Percentiles rank a stretch among this genome's conserved stretches.
These are phyloP conservation scores for Araneus ventricosus DNA, from an alignment of 1,140 invertebrate genomes.

Conservation along the genomic window DNA sequence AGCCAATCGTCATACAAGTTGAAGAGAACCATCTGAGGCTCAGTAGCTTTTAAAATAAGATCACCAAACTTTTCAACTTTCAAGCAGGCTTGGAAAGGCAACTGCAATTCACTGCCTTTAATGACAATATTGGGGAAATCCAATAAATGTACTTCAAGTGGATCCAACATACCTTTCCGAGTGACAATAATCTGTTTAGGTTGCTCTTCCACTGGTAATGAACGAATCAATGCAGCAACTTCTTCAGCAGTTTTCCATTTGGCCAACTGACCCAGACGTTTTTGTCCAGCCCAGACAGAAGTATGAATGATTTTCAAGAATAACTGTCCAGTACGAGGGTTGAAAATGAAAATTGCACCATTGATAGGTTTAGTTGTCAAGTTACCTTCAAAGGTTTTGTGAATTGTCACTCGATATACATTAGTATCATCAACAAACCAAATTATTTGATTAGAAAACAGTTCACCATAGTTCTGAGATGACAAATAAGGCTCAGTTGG, in stretches of 20 bases:
- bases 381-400: slow-evolving; percentile 99
- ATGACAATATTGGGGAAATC: slow-evolving; percentile 99
- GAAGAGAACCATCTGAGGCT: slow-evolving; percentile 99
- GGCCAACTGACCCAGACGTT: slow-evolving; percentile 88
- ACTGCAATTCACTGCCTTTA: slow-evolving; percentile 98
- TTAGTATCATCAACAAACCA: slow-evolving; percentile 99
- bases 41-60: slow-evolving; percentile 98
- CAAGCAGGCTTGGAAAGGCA: slow-evolving; percentile 99
- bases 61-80: slow-evolving; percentile 99
- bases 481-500: slow-evolving; percentile 99
- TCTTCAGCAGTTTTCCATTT: slow-evolving; percentile 99
- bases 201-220: slow-evolving; percentile 99
- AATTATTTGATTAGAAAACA: slow-evolving; percentile 99
- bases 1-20: slow-evolving; percentile 99
- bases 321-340: slow-evolving; percentile 99
- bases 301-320: slow-evolving; percentile 99
- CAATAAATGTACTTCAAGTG: slow-evolving; percentile 98
- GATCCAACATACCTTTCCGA: slow-evolving; percentile 99
- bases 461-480: slow-evolving; percentile 99
- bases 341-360: slow-evolving; percentile 99
- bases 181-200: slow-evolving; percentile 99
- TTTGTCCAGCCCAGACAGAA: slow-evolving; percentile 98
- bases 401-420: slow-evolving; percentile 99
- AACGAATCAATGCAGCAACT: slow-evolving; percentile 99
- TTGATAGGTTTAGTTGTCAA: slow-evolving; percentile 99